A percentile compares a stretch with the other conserved stretches of the same genome.
These are phyloP conservation scores for Sturnus vulgaris DNA, from an alignment of 2,113 vertebrate species.

Conservation along the genomic window DNA sequence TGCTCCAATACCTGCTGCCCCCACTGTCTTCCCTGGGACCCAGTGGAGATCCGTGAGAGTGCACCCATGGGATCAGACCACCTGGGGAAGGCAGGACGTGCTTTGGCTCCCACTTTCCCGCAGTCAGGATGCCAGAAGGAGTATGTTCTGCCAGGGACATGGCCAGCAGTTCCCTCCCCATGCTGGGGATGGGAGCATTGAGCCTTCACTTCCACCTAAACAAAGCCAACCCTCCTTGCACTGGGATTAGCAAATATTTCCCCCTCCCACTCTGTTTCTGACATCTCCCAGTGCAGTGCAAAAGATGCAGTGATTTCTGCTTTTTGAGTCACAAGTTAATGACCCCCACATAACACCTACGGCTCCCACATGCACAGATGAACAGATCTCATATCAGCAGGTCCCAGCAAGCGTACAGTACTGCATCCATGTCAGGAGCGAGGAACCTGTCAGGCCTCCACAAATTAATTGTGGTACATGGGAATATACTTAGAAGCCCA, in stretches of 20 bases:
- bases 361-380: background rate
- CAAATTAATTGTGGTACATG: background rate
- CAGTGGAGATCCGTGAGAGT: fast-evolving
- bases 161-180: background rate
- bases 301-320: background rate
- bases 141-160: fast-evolving
- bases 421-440: fast-evolving
- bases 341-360: background rate
- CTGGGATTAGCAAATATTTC: background rate
- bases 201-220: background rate
- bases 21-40: background rate
- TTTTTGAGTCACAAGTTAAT: background rate
- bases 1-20: background rate
- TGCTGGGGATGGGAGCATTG: fast-evolving
- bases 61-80: background rate
- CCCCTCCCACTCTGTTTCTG: background rate
- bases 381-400: background rate
- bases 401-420: background rate
- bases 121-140: background rate
- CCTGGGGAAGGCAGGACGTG: fast-evolving
- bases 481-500: background rate
- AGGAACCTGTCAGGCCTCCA: background rate
- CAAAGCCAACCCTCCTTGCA: background rate
- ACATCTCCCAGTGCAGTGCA: background rate
- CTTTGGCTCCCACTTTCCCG: background rate